Conservation (phyloP, 2,888 invertebrate species). For the Noctua fimbriata region DNA sequence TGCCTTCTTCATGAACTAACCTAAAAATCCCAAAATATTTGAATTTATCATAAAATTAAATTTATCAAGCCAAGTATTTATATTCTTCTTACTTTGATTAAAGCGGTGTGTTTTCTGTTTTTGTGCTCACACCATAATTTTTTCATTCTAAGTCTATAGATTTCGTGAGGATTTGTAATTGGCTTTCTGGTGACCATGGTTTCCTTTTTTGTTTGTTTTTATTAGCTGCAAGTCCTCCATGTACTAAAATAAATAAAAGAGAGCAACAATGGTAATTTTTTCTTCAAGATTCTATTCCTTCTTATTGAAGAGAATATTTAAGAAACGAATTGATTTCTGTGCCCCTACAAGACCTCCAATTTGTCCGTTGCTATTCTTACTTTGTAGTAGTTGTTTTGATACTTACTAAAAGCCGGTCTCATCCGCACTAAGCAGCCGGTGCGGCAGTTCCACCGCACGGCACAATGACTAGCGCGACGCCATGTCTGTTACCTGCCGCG, state of each 20-base stretch:
- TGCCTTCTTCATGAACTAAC: not conserved
- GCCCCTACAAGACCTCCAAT: not conserved
- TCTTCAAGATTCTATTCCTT: not conserved
- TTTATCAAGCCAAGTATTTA: no score
- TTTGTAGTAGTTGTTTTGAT: not conserved
- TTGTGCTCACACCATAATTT: no score
- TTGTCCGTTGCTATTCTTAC: not conserved
- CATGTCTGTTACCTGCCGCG: slow-evolving; percentile 79
- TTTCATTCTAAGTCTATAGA: no score
- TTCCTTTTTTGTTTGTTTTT: no score
- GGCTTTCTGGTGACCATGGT: no score
- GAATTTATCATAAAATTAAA: no score
- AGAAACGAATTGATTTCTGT: not conserved
- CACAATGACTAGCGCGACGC: slow-evolving; percentile 82
- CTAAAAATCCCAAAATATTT: not conserved
- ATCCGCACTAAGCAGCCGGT: slow-evolving; percentile 29
- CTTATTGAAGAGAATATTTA: not conserved
- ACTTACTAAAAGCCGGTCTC: slow-evolving; percentile 15
- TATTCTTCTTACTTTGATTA: no score
- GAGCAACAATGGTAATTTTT: not conserved
- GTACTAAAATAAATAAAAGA: no score
- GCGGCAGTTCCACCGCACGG: slow-evolving; percentile 55
- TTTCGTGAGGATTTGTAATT: no score
- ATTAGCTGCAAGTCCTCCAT: no score
- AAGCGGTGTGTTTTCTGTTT: no score